Evolutionary conservation across 2,888 invertebrate genomes (phyloP), one percentile per base, ranked within the genome.

Genomic region (Lasioglossum villosulum): DNA sequence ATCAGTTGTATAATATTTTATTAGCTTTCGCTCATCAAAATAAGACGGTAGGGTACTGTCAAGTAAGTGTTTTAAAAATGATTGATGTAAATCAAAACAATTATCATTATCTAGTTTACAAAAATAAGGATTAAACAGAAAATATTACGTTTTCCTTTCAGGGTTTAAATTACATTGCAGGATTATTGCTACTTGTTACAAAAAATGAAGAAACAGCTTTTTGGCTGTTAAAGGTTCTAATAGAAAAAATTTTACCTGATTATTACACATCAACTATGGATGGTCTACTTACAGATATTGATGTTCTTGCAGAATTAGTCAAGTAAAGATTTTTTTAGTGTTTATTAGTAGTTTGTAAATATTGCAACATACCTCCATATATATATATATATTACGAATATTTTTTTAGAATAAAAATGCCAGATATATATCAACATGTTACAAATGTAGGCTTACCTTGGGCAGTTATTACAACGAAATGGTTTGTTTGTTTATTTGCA

Each of bases 401-500:
- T 83, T 82, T 8, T 91, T 94, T 77, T 92, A 97, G 97, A 94
- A 96, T 97, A 90, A 97, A 97, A 95, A 97, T 97, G 93, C 98
- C 99, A 16, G 97, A 97, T 92, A 97, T 99, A 8, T 97, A 98
- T 95, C 96, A 97, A 87, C 98, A 98, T 95, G 97, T 99, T 88
- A 97, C 97, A 90, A 96, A 96, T 91, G 95, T 98, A 91, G 98
- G 98, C 83, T 96, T 99, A 91, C 98, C 98, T 23, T 99, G 98
- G 98, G 97, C 98, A 78, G 97, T 99, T 83, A 97, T 99, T 92
- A 97, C 98, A 45, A 98, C 98, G 83, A 99, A 99, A 95, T 99
- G 99, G 99, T 99, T 99, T 94, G 97, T 99, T 91, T 99, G 99
- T 94, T 96, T 99, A 76, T 99, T 97, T 95, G 98, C 98, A 77